phyloP scores from a whole-genome alignment of 2,113 vertebrate genomes.

The Oceanodroma tethys region DNA sequence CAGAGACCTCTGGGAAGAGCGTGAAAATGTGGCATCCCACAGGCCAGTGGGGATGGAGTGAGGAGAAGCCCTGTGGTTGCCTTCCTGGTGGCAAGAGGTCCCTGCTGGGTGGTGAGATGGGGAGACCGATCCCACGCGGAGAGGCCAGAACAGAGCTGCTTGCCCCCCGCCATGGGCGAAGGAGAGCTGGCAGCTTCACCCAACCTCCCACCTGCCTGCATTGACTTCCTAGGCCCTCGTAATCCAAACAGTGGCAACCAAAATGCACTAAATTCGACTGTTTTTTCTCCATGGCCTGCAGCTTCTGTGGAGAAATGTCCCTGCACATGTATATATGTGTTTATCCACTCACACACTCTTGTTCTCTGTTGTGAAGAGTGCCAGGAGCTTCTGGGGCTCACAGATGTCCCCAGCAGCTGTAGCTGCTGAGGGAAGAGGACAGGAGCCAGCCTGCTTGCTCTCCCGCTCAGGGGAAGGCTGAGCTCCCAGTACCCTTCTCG shows the following conservation, averaged over 20 bases:
- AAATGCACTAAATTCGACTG: not conserved
- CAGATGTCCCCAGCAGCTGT: not conserved
- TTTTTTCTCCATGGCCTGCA: not conserved
- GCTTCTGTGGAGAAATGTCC: not conserved
- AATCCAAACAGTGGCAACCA: not conserved
- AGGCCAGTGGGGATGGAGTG: not conserved
- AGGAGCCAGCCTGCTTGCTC: not conserved
- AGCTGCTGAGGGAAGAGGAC: not conserved
- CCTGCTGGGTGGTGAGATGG: not conserved
- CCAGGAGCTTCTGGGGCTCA: not conserved
- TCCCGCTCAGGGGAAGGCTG: not conserved
- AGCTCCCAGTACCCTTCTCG: not conserved
- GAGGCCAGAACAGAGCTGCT: not conserved
- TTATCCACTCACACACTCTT: not conserved
- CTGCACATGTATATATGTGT: not conserved
- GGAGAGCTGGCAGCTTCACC: not conserved
- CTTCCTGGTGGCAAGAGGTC: not conserved
- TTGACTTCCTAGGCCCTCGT: not conserved
- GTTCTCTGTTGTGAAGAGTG: not conserved
- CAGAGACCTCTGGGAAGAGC: not conserved
- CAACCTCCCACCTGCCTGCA: not conserved
- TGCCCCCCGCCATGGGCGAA: rapidly evolving
- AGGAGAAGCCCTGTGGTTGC: not conserved
- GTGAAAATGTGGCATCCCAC: not conserved
- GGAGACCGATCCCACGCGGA: not conserved